Percentiles rank a stretch among this genome's conserved stretches.
Evolutionary conservation across 2,797 vertebrate species (phyloP).

Genomic region (Gymnothorax reevesii): DNA sequence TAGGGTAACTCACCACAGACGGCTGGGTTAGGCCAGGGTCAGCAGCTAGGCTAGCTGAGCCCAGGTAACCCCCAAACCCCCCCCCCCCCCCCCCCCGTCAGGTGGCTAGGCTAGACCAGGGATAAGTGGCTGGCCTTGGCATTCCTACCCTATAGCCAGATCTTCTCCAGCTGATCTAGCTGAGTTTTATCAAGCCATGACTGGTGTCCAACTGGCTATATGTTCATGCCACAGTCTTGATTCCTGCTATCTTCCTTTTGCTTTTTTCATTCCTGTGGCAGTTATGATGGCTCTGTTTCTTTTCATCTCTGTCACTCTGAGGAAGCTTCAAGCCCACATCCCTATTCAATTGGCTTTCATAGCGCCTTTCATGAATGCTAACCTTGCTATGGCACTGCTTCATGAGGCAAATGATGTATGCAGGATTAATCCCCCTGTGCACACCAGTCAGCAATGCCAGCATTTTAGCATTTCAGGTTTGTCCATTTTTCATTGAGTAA

Average conservation of each 20-base stretch:
- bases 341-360: neutral
- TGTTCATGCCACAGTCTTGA: neutral
- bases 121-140: no score
- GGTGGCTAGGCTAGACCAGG: no score
- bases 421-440: no score
- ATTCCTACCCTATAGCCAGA: no score
- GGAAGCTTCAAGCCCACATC: neutral
- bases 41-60: no score
- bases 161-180: neutral
- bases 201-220: neutral
- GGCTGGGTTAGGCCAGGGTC: no score
- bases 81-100: no score
- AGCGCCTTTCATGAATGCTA: neutral
- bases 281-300: neutral
- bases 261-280: neutral
- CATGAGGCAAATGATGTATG: neutral
- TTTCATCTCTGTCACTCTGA: neutral
- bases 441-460: no score
- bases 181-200: neutral
- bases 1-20: no score
- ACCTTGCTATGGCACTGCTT: neutral
- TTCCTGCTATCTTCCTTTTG: neutral
- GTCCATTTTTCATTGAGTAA: no score
- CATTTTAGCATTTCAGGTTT: no score
- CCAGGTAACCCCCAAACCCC: no score